These are phyloP conservation scores for Melanocharis versteri DNA, from an alignment of 2,113 vertebrate genomes.

Conservation along the genomic window DNA sequence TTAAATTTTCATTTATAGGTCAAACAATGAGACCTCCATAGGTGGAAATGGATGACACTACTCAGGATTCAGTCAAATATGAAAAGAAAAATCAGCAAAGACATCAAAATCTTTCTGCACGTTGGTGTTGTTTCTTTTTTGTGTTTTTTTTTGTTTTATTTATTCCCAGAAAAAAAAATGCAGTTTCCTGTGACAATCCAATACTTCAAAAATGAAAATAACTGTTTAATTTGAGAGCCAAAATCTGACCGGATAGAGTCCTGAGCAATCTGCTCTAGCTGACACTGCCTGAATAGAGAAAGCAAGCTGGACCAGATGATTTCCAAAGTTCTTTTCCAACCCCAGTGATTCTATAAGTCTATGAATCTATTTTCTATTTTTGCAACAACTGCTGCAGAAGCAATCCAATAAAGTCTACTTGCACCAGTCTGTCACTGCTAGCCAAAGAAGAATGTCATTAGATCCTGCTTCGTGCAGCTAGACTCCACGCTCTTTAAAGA, in stretches of 20 bases:
- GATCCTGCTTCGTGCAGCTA: fast-evolving
- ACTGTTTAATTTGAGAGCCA: background rate
- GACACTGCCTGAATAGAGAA: background rate
- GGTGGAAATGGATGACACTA: background rate
- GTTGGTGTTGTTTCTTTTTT: background rate
- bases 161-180: background rate
- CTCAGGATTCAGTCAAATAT: background rate
- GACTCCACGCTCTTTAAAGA: background rate
- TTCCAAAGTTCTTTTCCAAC: background rate
- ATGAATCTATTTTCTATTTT: background rate
- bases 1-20: background rate
- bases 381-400: background rate
- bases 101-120: background rate
- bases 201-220: background rate
- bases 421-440: background rate
- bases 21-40: background rate
- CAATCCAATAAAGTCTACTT: background rate
- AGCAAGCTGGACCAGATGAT: background rate
- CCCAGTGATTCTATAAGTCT: background rate
- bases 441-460: background rate
- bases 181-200: background rate
- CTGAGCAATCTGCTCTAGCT: background rate
- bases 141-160: background rate
- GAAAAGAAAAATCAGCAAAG: background rate
- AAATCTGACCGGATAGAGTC: background rate